phyloP scores from a whole-genome alignment of 2,797 vertebrate species.

The Acrocephalus scirpaceus region DNA sequence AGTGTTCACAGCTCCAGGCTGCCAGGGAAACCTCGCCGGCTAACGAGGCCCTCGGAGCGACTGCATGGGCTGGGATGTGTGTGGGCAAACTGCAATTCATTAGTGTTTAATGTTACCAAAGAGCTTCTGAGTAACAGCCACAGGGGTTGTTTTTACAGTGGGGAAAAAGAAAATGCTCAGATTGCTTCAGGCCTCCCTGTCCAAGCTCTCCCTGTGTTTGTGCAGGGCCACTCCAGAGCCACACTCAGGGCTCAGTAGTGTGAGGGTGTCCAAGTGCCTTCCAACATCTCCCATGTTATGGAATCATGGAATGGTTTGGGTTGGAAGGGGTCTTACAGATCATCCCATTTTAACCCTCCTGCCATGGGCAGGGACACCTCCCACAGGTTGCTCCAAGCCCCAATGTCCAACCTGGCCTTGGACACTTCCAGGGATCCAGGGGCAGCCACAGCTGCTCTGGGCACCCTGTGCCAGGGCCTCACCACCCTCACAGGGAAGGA shows the following conservation, averaged over 20 bases:
- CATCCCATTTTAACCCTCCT: not conserved
- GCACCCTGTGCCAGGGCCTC: not conserved
- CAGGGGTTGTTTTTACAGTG: fast-evolving
- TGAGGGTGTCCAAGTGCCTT: fast-evolving
- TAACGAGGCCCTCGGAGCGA: not conserved
- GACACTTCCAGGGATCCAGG: not conserved
- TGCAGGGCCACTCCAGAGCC: not conserved
- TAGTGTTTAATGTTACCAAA: not conserved
- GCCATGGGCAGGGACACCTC: not conserved
- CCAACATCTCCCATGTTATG: not conserved
- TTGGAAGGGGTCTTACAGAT: not conserved
- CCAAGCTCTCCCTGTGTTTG: fast-evolving
- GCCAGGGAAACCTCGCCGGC: not conserved
- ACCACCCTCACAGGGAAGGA: fast-evolving
- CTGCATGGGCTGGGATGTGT: not conserved
- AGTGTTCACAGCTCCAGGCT: fast-evolving
- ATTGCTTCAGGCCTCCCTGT: not conserved
- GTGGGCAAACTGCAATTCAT: not conserved
- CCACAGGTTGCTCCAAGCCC: not conserved
- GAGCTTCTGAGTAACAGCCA: not conserved
- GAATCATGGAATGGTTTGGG: not conserved
- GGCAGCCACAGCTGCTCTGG: not conserved
- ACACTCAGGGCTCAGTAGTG: fast-evolving
- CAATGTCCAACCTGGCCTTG: fast-evolving
- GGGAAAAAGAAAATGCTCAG: not conserved